phyloP scores from a whole-genome alignment of 2,113 vertebrate genomes.

The Marcusenius ussheri region DNA sequence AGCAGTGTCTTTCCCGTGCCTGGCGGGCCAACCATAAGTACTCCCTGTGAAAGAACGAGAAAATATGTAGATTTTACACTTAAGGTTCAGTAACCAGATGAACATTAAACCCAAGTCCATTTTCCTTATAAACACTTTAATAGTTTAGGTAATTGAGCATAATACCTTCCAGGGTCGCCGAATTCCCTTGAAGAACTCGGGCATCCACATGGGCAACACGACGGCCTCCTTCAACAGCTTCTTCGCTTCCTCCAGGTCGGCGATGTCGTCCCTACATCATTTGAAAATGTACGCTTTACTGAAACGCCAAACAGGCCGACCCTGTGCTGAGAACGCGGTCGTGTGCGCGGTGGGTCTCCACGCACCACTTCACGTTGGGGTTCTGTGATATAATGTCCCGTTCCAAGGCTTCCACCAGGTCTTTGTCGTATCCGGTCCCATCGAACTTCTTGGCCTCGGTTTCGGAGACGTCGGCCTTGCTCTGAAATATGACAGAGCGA shows the following conservation, averaged over 20 bases:
- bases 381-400: slow-evolving; percentile 97
- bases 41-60: slow-evolving; percentile 61
- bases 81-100: neutral
- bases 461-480: slow-evolving; percentile 77
- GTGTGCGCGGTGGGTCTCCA: neutral
- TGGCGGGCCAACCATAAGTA: slow-evolving; percentile 95
- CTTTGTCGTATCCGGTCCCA: slow-evolving; percentile 85
- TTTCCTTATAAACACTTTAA: no score
- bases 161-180: slow-evolving; percentile 92
- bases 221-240: slow-evolving; percentile 94
- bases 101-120: neutral
- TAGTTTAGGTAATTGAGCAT: neutral
- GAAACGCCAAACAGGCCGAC: neutral
- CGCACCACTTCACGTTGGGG: slow-evolving; percentile 90
- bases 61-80: neutral
- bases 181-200: slow-evolving; percentile 97
- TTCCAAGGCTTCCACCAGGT: slow-evolving; percentile 90
- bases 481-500: slow-evolving; percentile 54
- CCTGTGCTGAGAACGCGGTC: neutral
- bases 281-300: neutral
- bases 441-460: slow-evolving; percentile 86
- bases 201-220: slow-evolving; percentile 98
- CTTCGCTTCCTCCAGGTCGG: slow-evolving; percentile 90
- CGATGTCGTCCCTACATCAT: slow-evolving; percentile 84
- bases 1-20: slow-evolving; percentile 93